Base-by-base conservation (phyloP, 2,113 vertebrate species). In the Athene noctua region DNA sequence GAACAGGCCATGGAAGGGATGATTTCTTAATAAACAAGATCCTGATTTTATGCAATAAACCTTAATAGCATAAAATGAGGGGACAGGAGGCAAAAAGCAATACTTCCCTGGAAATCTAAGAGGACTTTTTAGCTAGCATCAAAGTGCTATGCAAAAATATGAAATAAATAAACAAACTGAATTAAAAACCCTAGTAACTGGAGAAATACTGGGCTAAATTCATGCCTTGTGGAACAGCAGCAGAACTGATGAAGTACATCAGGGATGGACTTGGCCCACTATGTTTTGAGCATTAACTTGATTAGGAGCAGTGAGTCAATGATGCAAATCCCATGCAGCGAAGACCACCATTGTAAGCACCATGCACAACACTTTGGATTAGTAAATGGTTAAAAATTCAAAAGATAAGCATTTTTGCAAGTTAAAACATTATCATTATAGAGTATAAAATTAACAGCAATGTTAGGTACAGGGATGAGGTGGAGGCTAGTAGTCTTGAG, bases 111-210 rank as follows among this genome's bases (percentile, higher is more conserved):
- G 78, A 95, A 95, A 91, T 70, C 52, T 67, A 85, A 23, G 29
- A 59, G 14, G 29, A 29, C 9, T n/a, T 94, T 86, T 82, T 73
- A 55, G 29, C 36, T 54, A 89, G 89, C 78, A 63, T 62, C 46
- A 8, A 68, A 95, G 58, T 44, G 38, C 71, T 88, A 66, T 57
- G 94, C 86, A 91, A 96, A 96, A 92, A n/a, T 59, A 73, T 4
- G 29, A 93, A 87, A 95, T 57, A 38, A 91, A 94, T 94, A 91
- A 95, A 93, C 61, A 90, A 91, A 94, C 71, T 59, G 38, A 80
- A 90, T 95, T 90, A 77, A 84, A 95, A 95, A 88, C 71, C 44
- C 42, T 52, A 70, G 81, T 79, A 93, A 85, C 61, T 63, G 78
- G 30, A 93, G 81, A 91, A 92, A 59, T 58, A 82, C 0, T 57